phyloP scores from a whole-genome alignment of 2,797 vertebrate species.

The Falco berigora region DNA sequence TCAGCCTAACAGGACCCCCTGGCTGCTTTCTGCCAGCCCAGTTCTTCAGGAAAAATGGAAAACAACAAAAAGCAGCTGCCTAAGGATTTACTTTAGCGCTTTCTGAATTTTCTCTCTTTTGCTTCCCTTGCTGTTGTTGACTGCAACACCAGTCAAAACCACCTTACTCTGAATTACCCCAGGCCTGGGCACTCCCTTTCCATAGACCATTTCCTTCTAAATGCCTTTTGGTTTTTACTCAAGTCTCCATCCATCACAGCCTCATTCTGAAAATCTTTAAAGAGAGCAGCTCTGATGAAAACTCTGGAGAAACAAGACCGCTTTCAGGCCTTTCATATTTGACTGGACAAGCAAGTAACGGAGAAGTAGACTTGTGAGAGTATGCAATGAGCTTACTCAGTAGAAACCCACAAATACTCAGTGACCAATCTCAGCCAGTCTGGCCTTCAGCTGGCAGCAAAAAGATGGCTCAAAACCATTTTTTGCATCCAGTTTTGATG shows the following conservation, averaged over 20 bases:
- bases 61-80: background rate
- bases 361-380: background rate
- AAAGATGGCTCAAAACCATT: background rate
- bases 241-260: background rate
- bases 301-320: background rate
- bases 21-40: background rate
- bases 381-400: background rate
- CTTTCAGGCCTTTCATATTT: background rate
- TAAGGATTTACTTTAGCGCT: background rate
- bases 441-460: background rate
- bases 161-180: background rate
- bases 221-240: conserved; percentile 16
- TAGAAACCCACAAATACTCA: background rate
- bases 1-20: background rate
- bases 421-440: background rate
- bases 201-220: conserved; percentile 2
- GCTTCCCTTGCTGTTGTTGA: background rate
- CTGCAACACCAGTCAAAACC: background rate
- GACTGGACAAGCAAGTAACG: background rate
- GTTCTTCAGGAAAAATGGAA: background rate
- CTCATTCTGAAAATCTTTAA: background rate
- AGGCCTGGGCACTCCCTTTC: background rate
- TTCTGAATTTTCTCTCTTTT: background rate
- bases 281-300: background rate
- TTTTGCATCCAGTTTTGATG: background rate